These are phyloP conservation scores for Dermatophagoides farinae DNA, from an alignment of 1,140 invertebrate species.

Conservation along the genomic window DNA sequence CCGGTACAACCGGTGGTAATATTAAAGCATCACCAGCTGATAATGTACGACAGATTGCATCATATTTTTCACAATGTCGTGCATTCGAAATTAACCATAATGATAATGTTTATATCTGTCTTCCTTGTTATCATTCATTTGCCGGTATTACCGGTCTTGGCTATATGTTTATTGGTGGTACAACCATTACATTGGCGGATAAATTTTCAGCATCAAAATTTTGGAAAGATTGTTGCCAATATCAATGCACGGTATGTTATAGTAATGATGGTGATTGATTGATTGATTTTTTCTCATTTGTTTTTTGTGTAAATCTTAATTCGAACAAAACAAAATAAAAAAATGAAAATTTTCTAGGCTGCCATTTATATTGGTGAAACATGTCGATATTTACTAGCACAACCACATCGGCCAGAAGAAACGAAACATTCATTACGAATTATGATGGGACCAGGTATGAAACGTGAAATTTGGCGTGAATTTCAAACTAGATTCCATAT, in stretches of 20 bases:
- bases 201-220: conserved; percentile 40
- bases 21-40: conserved; percentile 61
- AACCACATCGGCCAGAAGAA: conserved; percentile 52
- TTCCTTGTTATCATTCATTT: conserved; percentile 47
- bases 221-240: conserved; percentile 45
- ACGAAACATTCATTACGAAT: conserved; percentile 59
- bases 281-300: no score
- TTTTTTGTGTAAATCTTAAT: neutral
- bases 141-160: conserved; percentile 32
- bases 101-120: conserved; percentile 38
- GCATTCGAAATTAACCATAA: conserved; percentile 33
- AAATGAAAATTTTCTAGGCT: conserved; percentile 25
- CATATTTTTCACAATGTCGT: conserved; percentile 8
- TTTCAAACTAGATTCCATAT: conserved; percentile 48
- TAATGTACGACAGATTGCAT: conserved; percentile 14
- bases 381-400: conserved; percentile 82
- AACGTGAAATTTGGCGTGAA: conserved; percentile 82
- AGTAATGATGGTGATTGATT: no score
- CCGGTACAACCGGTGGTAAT: conserved; percentile 72
- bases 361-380: conserved; percentile 98
- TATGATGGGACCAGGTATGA: conserved; percentile 84
- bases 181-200: conserved; percentile 30
- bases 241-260: conserved; percentile 43
- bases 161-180: conserved; percentile 30
- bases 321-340: no score